These are phyloP conservation scores for Orientallactaga sibirica DNA, from an alignment of 2,797 vertebrate genomes.

Conservation along the genomic window DNA sequence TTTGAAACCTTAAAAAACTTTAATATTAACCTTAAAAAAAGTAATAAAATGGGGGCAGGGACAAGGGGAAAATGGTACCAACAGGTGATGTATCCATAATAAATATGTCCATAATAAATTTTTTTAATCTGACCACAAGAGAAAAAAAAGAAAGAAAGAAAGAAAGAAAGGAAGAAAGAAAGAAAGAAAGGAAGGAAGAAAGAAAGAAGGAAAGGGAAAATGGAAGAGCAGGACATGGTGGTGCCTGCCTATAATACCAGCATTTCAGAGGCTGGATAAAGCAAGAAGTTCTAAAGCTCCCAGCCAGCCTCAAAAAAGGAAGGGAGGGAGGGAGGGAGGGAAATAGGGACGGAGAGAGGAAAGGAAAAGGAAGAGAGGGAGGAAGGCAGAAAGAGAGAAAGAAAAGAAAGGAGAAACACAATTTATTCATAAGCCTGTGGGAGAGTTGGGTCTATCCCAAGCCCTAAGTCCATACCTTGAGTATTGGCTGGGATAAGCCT, in stretches of 20 bases:
- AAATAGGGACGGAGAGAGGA: neutral
- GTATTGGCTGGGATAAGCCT: constrained; percentile 10
- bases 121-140: no score
- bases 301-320: constrained; percentile 8
- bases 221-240: neutral
- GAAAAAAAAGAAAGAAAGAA: no score
- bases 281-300: neutral
- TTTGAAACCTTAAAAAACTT: neutral
- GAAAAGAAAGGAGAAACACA: constrained; percentile 26
- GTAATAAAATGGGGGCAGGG: neutral
- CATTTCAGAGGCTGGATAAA: neutral
- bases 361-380: neutral
- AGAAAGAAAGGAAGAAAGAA: no score
- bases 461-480: constrained; percentile 82
- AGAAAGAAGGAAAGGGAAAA: neutral
- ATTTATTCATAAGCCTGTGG: neutral
- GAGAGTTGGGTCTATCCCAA: neutral
- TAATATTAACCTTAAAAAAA: neutral
- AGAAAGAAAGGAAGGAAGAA: neutral
- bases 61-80: no score
- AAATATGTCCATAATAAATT: no score
- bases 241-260: no score
- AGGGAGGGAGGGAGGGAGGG: neutral
- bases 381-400: neutral
- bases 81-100: no score